phyloP scores from a whole-genome alignment of 2,797 vertebrate genomes.

The Xenops minutus region DNA sequence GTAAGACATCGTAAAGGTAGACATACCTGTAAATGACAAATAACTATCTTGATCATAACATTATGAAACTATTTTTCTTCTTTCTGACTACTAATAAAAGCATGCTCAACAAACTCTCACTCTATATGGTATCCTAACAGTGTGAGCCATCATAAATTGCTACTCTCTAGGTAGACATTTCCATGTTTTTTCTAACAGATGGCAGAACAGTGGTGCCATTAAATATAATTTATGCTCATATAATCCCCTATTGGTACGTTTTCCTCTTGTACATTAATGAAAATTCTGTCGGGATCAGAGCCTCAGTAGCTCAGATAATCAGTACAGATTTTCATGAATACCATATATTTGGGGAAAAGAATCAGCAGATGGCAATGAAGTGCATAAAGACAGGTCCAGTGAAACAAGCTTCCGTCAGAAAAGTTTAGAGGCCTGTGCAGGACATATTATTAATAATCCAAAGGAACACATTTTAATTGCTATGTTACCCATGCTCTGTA shows the following conservation, averaged over 20 bases:
- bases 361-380: conserved; percentile 29
- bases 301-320: not conserved
- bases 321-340: conserved; percentile 40
- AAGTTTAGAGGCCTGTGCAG: not conserved
- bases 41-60: not conserved
- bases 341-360: not conserved
- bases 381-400: not conserved
- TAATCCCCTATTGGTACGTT: not conserved
- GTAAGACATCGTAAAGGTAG: not conserved
- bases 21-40: not conserved
- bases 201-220: conserved; percentile 35
- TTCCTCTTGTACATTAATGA: conserved; percentile 43
- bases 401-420: not conserved
- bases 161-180: conserved; percentile 19
- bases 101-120: not conserved
- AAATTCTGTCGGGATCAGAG: conserved; percentile 9
- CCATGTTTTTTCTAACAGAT: conserved; percentile 37
- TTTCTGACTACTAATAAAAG: not conserved
- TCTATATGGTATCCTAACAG: not conserved
- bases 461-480: not conserved
- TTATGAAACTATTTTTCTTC: conserved; percentile 3
- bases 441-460: not conserved
- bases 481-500: not conserved
- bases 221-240: conserved; percentile 44
- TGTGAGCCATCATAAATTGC: not conserved